Evolutionary conservation across 2,113 vertebrate genomes (phyloP).

Genomic region (Gorsachius goisagi): DNA sequence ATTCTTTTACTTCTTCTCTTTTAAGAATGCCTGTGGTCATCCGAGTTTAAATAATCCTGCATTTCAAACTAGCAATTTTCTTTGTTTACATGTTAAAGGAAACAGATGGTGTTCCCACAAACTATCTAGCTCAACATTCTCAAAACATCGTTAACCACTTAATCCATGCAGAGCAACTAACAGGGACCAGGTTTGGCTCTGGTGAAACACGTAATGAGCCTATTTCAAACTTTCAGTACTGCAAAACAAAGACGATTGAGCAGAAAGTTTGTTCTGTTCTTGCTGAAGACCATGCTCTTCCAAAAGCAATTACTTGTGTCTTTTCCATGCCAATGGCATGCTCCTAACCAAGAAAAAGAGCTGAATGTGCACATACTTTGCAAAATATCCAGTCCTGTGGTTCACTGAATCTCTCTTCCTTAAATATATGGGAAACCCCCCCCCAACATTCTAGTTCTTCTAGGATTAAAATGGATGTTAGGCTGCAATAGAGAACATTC

Average conservation of each 20-base stretch:
- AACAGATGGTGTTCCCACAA: conserved; percentile 76
- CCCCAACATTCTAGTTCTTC: background rate
- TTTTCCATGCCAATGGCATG: conserved; percentile 41
- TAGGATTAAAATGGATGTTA: background rate
- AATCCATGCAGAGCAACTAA: background rate
- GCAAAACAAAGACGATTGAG: background rate
- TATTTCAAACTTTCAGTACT: background rate
- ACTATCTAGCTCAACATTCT: conserved; percentile 29
- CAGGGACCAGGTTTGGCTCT: conserved; percentile 3
- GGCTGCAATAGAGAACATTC: background rate
- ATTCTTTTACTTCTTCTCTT: conserved; percentile 54
- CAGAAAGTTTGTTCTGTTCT: conserved; percentile 13
- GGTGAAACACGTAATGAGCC: background rate
- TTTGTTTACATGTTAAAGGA: conserved; percentile 73
- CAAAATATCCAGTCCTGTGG: conserved; percentile 45
- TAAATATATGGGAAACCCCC: background rate
- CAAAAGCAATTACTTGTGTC: background rate
- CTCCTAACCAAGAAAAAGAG: conserved; percentile 55
- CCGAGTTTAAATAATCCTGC: conserved; percentile 53
- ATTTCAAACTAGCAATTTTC: conserved; percentile 75
- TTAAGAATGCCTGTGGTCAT: conserved; percentile 73
- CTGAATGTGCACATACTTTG: conserved; percentile 60
- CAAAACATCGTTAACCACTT: conserved; percentile 27
- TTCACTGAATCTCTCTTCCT: conserved; percentile 37
- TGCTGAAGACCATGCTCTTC: background rate